Evolutionary conservation across 2,888 invertebrate species (phyloP).

Genomic region (Drosophila peninsularis): DNA sequence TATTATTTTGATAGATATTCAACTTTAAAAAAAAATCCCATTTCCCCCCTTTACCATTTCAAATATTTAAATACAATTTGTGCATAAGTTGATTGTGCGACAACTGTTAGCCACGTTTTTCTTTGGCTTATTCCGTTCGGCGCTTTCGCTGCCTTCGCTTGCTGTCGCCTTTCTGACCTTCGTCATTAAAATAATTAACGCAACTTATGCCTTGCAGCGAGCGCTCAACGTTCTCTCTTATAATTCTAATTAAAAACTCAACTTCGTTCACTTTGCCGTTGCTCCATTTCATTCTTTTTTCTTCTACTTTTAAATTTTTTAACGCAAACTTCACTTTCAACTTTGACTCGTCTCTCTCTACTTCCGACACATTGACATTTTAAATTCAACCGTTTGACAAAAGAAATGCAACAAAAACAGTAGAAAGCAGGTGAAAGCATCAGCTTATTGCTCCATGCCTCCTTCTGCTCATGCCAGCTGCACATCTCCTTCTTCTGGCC

Average conservation of each 20-base stretch:
- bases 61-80: background rate
- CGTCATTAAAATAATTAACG: conserved; percentile 35
- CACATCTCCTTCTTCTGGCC: background rate
- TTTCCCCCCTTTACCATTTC: too few species aligned
- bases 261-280: conserved; percentile 7
- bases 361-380: conserved; percentile 46
- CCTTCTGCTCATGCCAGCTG: background rate
- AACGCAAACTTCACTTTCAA: conserved; percentile 9
- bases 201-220: background rate
- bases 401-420: background rate
- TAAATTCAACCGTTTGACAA: conserved; percentile 7
- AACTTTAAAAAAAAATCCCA: background rate
- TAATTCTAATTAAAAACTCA: conserved; percentile 29
- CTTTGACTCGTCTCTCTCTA: conserved; percentile 8
- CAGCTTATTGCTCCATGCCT: background rate
- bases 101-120: background rate
- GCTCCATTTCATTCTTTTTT: conserved; percentile 5
- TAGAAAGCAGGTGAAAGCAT: background rate
- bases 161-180: conserved; percentile 21
- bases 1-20: too few species aligned
- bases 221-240: background rate
- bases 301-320: background rate
- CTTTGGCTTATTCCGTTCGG: background rate
- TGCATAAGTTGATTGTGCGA: background rate
- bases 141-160: conserved; percentile 1